phyloP scores from a whole-genome alignment of 2,113 vertebrate species.

The Peromyscus polionotus region DNA sequence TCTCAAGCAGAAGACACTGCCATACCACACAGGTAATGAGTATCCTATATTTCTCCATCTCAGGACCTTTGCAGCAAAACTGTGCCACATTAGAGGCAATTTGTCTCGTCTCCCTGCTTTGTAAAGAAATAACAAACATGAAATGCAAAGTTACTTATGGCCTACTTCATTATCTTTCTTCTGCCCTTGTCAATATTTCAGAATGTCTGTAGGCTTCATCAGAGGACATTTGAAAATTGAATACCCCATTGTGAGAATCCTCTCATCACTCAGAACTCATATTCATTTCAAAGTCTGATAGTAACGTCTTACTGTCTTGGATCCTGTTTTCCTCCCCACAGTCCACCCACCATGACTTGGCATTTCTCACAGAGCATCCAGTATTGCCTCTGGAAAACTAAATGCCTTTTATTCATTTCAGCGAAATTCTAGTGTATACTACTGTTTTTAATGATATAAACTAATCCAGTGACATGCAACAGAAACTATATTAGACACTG shows the following conservation, averaged over 20 bases:
- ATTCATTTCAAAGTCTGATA: background rate
- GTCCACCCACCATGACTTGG: conserved; percentile 38
- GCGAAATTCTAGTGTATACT: background rate
- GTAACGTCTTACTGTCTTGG: background rate
- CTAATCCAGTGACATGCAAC: background rate
- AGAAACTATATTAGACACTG: conserved; percentile 4
- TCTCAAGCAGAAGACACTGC: background rate
- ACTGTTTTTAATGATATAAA: conserved; percentile 13
- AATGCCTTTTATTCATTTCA: conserved; percentile 1
- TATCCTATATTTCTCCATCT: background rate
- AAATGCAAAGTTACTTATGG: background rate
- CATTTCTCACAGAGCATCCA: conserved; percentile 51
- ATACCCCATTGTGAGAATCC: background rate
- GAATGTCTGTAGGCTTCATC: background rate
- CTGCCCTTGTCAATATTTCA: background rate
- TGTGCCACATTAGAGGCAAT: conserved; percentile 2
- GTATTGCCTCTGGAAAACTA: background rate
- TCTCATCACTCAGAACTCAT: background rate
- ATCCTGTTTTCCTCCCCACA: background rate
- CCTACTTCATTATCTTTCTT: background rate
- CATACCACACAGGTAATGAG: background rate
- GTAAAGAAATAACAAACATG: conserved; percentile 52
- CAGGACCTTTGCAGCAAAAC: background rate
- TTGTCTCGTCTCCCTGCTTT: conserved; percentile 3
- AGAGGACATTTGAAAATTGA: background rate